Base-by-base conservation (phyloP, 2,113 vertebrate genomes). In the Hystrix brachyura region DNA sequence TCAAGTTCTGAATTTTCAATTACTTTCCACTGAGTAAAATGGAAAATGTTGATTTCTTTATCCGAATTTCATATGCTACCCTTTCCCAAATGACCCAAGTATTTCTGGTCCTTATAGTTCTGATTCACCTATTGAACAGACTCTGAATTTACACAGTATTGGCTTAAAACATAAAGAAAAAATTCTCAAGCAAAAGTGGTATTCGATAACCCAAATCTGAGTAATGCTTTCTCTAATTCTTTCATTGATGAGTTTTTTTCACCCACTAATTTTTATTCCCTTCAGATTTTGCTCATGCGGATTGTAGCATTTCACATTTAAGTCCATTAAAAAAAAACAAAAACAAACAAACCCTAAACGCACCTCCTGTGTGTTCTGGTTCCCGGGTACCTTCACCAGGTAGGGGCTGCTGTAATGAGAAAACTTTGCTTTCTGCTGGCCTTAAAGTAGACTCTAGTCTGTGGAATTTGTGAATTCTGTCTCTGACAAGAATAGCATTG, bases 381-480 rank as follows among this genome's bases (percentile, higher is more conserved):
- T 98, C 98, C 98, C 98, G 97, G 98, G 83, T 98, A 96, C 98
- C 98, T 98, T 98, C 98, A 95, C 91, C 98, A 98, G 95, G 95
- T 76, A 95, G 98, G 97, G 98, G 96, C 69, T 97, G 98, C 78
- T 96, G 98, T 92, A 98, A 98, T 96, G 98, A 98, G 90, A 98
- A 95, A 91, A 87, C 98, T 98, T 97, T 99, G 99, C 97, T 99
- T 97, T 98, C 98, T 92, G 98, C 97, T 43, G 99, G 98, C 97
- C 99, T 99, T 98, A 99, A 34, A 79, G 99, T 99, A 85, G 99
- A 99, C 94, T 99, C 99, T 99, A 99, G 99, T 98, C 99, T 99
- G 98, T 99, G 99, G 98, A 99, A 99, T 98, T 99, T 99, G 99
- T 99, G 99, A 98, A 99, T 99, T 99, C 99, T 99, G 99, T 99